Base-by-base conservation (phyloP, 2,888 invertebrate species). In the Leptogaster cylindrica region DNA sequence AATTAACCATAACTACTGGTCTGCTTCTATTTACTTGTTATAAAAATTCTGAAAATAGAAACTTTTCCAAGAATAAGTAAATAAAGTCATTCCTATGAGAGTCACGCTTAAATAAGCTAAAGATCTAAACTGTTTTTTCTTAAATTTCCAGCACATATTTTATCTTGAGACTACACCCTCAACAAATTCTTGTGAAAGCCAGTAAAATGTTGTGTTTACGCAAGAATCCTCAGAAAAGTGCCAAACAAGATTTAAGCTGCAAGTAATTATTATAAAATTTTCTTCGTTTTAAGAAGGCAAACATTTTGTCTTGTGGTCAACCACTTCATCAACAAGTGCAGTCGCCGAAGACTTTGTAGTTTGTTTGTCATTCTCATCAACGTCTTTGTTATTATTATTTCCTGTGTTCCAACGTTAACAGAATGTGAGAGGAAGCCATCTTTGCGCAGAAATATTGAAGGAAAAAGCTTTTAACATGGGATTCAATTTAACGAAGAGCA, bases 311-410 rank as follows among this genome's bases (percentile, higher is more conserved):
- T 64, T 41, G 41, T 14, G 51, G 65, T 36, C 25, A 65, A 51
- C 51, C 65, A 51, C 65, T 65, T 65, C 50, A 65, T 65, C 65
- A 65, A 65, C 65, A 65, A 65, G 51, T 65, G 50, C 65, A 48
- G 31, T 23, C 20, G 8, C 23, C 33, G n/a, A 48, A 46, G 46
- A 28, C 36, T 10, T 36, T 55, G 33, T 55, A 50, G 41, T 20
- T 44, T 41, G 16, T 44, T 27, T 61, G 12, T 25, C 36, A 39
- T 33, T 39, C 63, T 27, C 41, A 33, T 18, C 6, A 18, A 25
- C n/a, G n/a, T 28, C 46, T 64, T 64, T 64, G 64, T 55, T 33
- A 36, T 48, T 64, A 64, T 64, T 64, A 48, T 64, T 64, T 48
- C 31, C 31, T 18, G 39, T n/a, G 36, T 55, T 36, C 52, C 10